phyloP scores from a whole-genome alignment of 2,888 invertebrate species.

The Ochropleura leucogaster region DNA sequence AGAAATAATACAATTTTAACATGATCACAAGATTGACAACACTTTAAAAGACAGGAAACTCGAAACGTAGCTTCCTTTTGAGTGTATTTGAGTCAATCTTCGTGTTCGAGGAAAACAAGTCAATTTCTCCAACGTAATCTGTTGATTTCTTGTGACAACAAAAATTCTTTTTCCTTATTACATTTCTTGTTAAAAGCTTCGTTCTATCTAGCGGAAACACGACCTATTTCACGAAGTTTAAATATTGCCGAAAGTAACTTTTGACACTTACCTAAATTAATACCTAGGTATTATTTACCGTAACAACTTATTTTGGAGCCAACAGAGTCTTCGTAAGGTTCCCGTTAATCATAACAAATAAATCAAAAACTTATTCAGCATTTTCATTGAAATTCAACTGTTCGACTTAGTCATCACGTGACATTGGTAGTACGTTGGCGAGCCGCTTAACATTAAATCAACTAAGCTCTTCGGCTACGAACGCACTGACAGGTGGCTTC shows the following conservation, averaged over 20 bases:
- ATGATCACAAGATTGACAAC: background rate
- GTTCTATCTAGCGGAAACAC: background rate
- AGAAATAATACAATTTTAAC: background rate
- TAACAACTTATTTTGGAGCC: background rate
- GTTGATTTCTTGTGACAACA: constrained; percentile 30
- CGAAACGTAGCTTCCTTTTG: background rate
- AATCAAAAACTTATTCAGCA: background rate
- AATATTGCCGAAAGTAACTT: background rate
- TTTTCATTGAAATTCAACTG: background rate
- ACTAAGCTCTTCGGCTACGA: background rate
- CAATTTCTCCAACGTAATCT: constrained; percentile 23
- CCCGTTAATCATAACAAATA: background rate
- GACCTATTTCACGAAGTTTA: constrained; percentile 1
- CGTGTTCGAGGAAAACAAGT: constrained; percentile 34
- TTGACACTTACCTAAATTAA: background rate
- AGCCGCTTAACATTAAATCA: background rate
- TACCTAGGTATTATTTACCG: background rate
- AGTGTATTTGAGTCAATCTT: constrained; percentile 13
- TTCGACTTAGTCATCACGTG: background rate
- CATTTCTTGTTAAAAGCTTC: constrained; percentile 1
- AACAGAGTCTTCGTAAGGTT: background rate
- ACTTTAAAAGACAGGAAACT: constrained; percentile 1
- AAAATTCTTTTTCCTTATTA: constrained; percentile 30
- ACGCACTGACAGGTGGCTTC: background rate
- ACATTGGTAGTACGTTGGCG: background rate